Percentiles rank a stretch among this genome's conserved stretches.
phyloP scores from a whole-genome alignment of 1,140 invertebrate species.

The Zaprionus taronus region DNA sequence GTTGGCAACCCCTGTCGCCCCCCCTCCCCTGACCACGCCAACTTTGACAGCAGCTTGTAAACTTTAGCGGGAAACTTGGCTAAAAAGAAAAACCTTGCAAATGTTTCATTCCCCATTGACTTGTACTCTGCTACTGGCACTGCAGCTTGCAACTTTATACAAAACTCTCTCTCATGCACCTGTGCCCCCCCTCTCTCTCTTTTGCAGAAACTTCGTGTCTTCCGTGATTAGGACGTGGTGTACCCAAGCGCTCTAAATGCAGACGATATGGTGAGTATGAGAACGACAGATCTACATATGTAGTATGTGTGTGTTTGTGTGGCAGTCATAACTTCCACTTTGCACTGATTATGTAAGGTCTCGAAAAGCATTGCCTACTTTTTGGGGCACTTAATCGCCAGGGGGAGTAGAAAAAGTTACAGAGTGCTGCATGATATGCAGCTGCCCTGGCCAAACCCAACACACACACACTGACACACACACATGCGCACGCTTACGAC shows the following conservation, averaged over 20 bases:
- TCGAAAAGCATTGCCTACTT: slow-evolving; percentile 35
- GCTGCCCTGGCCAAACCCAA: not conserved
- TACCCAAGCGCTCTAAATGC: slow-evolving; percentile 84
- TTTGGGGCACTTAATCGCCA: slow-evolving; percentile 13
- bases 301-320: not conserved
- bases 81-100: slow-evolving; percentile 45
- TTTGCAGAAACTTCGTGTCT: slow-evolving; percentile 73
- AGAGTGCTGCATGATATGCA: slow-evolving; percentile 22
- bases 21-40: not conserved
- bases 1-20: slow-evolving; percentile 2
- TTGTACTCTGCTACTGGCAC: not conserved
- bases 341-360: slow-evolving; percentile 12
- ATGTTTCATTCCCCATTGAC: slow-evolving; percentile 25
- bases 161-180: slow-evolving; percentile 6
- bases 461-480: not conserved
- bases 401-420: slow-evolving; percentile 4
- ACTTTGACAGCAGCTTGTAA: slow-evolving; percentile 38
- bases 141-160: slow-evolving; percentile 11
- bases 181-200: slow-evolving; percentile 11
- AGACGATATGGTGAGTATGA: slow-evolving; percentile 83
- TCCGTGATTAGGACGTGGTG: slow-evolving; percentile 84
- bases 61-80: slow-evolving; percentile 15
- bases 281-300: not conserved
- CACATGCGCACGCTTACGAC: not conserved
- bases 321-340: not conserved